Evolutionary conservation across 2,113 vertebrate genomes (phyloP).

Genomic region (Okapia johnstoni): DNA sequence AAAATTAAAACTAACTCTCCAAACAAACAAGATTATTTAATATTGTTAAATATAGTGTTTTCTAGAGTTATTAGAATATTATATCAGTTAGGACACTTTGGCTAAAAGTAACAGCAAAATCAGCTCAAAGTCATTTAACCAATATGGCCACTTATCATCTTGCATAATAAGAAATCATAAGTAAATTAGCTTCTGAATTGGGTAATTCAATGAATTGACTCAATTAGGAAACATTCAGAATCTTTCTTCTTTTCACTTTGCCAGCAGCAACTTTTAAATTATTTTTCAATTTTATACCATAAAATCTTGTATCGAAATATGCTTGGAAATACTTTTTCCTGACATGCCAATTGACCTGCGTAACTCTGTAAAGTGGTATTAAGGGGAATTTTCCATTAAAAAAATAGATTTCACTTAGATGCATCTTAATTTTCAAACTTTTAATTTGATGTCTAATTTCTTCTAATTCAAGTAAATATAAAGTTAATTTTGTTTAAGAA

Average conservation of each 20-base stretch:
- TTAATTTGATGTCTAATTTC: neutral
- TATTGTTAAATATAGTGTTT: neutral
- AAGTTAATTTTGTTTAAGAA: slow-evolving; percentile 38
- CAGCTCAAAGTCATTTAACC: neutral
- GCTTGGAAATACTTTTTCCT: neutral
- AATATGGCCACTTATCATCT: neutral
- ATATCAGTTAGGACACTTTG: neutral
- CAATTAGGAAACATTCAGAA: neutral
- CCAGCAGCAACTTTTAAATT: neutral
- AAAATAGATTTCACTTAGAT: neutral
- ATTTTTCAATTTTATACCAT: neutral
- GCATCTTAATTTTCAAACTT: neutral
- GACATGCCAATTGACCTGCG: neutral
- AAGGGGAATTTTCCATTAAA: neutral
- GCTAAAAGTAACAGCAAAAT: neutral
- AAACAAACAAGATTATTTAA: neutral
- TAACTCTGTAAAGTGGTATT: neutral
- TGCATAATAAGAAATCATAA: neutral
- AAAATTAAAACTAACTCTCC: neutral
- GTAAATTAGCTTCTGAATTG: neutral
- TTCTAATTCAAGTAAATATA: neutral
- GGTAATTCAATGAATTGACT: neutral
- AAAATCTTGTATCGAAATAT: neutral
- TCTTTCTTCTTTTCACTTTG: neutral
- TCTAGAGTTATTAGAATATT: neutral